Percentiles rank a stretch among this genome's conserved stretches.
phyloP scores from a whole-genome alignment of 2,888 invertebrate species.

The Capitulum mitella region DNA sequence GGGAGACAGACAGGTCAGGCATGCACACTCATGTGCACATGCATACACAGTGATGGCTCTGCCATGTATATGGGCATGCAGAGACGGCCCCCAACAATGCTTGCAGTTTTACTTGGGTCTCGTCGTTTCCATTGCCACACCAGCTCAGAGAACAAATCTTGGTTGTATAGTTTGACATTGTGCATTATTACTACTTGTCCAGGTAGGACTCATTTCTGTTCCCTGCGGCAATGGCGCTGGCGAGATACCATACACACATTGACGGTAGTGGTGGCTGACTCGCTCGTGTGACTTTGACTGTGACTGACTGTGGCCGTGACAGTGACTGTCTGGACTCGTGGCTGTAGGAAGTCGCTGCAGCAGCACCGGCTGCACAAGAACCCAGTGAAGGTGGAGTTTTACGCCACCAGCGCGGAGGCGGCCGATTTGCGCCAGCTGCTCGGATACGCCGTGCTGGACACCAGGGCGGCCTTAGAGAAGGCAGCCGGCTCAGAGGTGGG shows the following conservation, averaged over 20 bases:
- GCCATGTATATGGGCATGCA: no score
- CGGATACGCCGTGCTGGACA: slow-evolving; percentile 3
- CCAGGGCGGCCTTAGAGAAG: neutral
- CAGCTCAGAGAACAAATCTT: neutral
- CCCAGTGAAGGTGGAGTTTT: slow-evolving; percentile 10
- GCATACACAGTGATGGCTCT: no score
- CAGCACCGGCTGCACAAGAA: slow-evolving; percentile 3
- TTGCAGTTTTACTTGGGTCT: neutral
- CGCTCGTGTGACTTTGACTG: no score
- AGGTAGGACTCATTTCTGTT: no score
- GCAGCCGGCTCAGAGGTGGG: neutral
- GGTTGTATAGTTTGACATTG: no score
- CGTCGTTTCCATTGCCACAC: neutral
- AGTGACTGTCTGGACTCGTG: no score
- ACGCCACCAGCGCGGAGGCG: neutral
- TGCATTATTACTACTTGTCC: no score
- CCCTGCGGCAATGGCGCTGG: no score
- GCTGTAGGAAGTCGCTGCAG: slow-evolving; percentile 2
- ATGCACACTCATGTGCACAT: no score
- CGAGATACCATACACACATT: no score
- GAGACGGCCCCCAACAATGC: neutral
- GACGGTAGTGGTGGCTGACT: no score
- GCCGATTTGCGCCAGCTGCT: neutral
- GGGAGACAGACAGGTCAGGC: slow-evolving; percentile 11
- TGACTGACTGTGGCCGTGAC: no score